Base-by-base conservation (phyloP, 2,888 invertebrate species). In the Pristionchus arcanus region DNA sequence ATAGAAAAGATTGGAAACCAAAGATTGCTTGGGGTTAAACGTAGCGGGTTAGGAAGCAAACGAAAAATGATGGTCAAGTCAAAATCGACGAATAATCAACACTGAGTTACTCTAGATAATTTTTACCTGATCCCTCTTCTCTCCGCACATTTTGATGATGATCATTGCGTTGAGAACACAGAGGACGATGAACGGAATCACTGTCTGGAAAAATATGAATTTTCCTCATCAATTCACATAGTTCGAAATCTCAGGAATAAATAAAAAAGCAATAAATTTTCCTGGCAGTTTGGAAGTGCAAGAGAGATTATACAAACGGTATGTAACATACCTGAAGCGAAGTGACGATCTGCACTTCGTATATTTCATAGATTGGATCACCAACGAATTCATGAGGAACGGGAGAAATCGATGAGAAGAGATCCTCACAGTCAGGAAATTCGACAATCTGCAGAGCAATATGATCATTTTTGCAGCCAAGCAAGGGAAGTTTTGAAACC, bases 111-210 rank as follows among this genome's bases (percentile, higher is more conserved):
- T 37, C 42, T 37, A 87, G 1, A 31, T 3, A 21, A 21, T 34
- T 19, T 11, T 15, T 71, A 91, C 93, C 88, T 92, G 91, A 83
- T 92, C 91, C 49, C 90, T 87, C 90, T 93, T 93, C 89, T 93
- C 93, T 16, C 91, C 92, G n/a, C 91, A 90, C 89, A 93, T 86
- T 89, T 92, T 83, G 59, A 92, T 90, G 87, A 93, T 91, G 87
- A 93, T 93, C 63, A 92, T 91, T 0, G 91, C 81, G 81, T 93
- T 93, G 37, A 93, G 90, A 68, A 92, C 86, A n/a, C 92, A 90
- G 34, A 93, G 91, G 11, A 93, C 90, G 31, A 92, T 86, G 84
- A 93, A 93, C n/a, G 93, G 93, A 71, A 93, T 91, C 63, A 92
- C 91, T 91, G 92, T 93, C 90, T 93, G 92, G 34, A 93, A 1